Conservation (phyloP, 2,888 invertebrate genomes). For the Poecilobothrus nobilitatus region DNA sequence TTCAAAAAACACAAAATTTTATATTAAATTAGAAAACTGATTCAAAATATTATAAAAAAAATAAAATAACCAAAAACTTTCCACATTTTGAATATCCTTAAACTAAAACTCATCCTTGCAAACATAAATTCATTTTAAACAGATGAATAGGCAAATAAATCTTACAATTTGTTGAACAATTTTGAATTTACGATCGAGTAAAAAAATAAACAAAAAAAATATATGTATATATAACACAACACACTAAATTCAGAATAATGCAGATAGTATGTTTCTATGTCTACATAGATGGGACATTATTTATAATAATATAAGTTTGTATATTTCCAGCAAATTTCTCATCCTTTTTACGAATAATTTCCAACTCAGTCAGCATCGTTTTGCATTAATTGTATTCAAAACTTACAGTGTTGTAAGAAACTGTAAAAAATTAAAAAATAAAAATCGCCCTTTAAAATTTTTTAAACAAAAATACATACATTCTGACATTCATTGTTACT, state of each 20-base stretch:
- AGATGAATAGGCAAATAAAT: constrained; percentile 3
- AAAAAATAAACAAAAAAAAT: background rate
- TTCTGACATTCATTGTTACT: too few relatives aligned
- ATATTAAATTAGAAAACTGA: too few relatives aligned
- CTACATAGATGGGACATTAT: too few relatives aligned
- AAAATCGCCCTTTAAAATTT: background rate
- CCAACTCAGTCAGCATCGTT: background rate
- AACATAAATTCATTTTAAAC: constrained; percentile 4
- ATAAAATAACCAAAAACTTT: background rate
- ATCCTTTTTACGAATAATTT: background rate
- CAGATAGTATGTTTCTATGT: too few relatives aligned
- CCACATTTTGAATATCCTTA: background rate
- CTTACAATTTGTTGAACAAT: constrained; percentile 1
- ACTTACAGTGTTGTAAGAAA: background rate
- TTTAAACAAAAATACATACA: background rate
- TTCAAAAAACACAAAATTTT: too few relatives aligned
- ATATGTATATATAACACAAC: background rate
- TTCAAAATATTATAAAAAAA: too few relatives aligned
- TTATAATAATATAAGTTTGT: too few relatives aligned
- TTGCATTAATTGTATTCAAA: background rate
- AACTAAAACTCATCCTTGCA: background rate
- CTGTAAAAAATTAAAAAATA: background rate
- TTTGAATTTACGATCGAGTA: background rate
- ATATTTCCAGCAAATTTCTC: background rate
- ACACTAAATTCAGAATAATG: too few relatives aligned